Conservation (phyloP, 2,888 invertebrate species). For the Parascotia fuliginaria region DNA sequence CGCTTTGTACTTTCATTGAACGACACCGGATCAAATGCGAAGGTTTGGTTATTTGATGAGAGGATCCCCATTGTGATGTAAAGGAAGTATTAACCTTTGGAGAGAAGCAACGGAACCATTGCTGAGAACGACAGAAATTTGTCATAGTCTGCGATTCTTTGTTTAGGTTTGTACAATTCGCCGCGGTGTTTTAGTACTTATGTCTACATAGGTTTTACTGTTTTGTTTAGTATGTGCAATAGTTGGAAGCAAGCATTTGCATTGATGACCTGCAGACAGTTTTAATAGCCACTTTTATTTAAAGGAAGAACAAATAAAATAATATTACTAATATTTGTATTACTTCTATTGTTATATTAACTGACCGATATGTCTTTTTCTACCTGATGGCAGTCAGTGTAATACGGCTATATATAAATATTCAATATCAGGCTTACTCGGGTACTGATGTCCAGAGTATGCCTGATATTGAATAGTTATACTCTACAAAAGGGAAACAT, state of each 20-base stretch:
- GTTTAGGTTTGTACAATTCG: conserved; percentile 29
- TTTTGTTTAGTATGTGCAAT: conserved; percentile 2
- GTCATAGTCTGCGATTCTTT: conserved; percentile 35
- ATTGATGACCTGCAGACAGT: no score
- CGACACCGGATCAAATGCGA: conserved; percentile 41
- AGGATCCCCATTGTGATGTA: conserved; percentile 53
- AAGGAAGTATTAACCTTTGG: conserved; percentile 43
- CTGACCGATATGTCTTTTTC: no score
- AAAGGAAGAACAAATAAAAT: no score
- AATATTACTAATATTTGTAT: no score
- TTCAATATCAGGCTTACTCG: no score
- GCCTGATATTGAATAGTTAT: no score
- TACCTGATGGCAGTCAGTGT: no score
- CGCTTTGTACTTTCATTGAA: conserved; percentile 31
- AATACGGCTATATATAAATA: no score
- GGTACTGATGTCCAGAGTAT: no score
- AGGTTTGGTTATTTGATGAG: conserved; percentile 54
- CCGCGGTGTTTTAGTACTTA: conserved; percentile 11
- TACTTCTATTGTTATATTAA: no score
- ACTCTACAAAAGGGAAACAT: no score
- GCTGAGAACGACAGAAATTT: conserved; percentile 27
- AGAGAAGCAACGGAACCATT: conserved; percentile 21
- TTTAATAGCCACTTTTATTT: no score
- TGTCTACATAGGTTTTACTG: conserved; percentile 6
- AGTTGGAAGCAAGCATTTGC: not conserved